Base-by-base conservation (phyloP, 2,113 vertebrate species). In the Orcinus orca region DNA sequence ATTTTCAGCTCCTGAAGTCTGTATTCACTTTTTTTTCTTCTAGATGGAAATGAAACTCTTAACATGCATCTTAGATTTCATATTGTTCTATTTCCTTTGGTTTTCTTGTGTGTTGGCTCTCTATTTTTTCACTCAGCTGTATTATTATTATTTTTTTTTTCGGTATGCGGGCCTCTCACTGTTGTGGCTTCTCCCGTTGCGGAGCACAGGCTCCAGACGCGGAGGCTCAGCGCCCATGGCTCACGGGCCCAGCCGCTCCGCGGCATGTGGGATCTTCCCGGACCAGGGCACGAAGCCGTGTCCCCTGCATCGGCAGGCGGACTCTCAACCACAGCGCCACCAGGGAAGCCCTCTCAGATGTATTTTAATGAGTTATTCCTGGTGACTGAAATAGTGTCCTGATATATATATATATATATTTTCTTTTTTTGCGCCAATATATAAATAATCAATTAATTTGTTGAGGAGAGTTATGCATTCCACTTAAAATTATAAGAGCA, bases 341-440 rank as follows among this genome's bases (percentile, higher is more conserved):
- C 13, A 50, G 47, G 47, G 47, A 50, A 50, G 47, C 47, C 47
- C 13, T 81, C 44, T 81, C 44, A 81, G 10, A 2, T 97, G 10
- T 95, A 71, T 62, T 90, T 82, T 88, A 92, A n/a, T 87, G 62
- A 84, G 8, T 86, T 53, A 91, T 86, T 97, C 5, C 23, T 87
- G 6, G 31, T 76, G 25, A 84, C 23, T 80, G 44, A 95, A 92
- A 36, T 77, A 79, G 38, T 84, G 3, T 70, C 23, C 31, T 96
- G 55, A 38, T 7, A 12, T n/a, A 71, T n/a, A 36, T 1, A 70
- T 23, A n/a, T 21, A 23, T 92, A n/a, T n/a, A n/a, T 95, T 90
- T 80, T 41, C 41, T 41, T 41, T 41, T 94, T 95, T 90, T 76
- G 44, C 73, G 15, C 8, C 10, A 74, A 6, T 50, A 50, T 4